Evolutionary conservation across 2,113 vertebrate genomes (phyloP).

Genomic region (Pteropus alecto): DNA sequence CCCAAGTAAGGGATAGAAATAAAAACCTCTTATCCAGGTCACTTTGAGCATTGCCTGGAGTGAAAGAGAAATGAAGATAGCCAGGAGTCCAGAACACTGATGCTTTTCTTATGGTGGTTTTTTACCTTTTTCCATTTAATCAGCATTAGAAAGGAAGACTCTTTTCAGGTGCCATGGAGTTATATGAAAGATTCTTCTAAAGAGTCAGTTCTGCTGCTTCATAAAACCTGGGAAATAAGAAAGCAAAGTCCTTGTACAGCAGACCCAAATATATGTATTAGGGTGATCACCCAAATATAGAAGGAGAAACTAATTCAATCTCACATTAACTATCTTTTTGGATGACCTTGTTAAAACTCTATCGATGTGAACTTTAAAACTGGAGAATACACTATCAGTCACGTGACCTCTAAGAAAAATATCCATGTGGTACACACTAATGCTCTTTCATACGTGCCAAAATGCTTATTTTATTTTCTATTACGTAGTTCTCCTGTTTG

Average conservation of each 20-base stretch:
- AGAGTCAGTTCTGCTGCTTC: not conserved
- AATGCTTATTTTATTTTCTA: not conserved
- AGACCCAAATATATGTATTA: not conserved
- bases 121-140: not conserved
- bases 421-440: not conserved
- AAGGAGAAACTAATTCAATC: not conserved
- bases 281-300: not conserved
- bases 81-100: no score
- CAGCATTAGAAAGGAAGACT: not conserved
- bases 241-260: not conserved
- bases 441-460: not conserved
- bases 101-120: accelerated
- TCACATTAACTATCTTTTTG: not conserved
- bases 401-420: not conserved
- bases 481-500: not conserved
- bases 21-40: not conserved
- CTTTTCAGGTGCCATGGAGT: not conserved
- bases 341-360: not conserved
- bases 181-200: not conserved
- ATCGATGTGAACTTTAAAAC: not conserved
- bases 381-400: not conserved
- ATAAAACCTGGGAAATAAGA: not conserved
- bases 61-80: not conserved
- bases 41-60: not conserved
- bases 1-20: not conserved